These are phyloP conservation scores for Tricholaema leucomelas DNA, from an alignment of 2,113 vertebrate species.

Conservation along the genomic window DNA sequence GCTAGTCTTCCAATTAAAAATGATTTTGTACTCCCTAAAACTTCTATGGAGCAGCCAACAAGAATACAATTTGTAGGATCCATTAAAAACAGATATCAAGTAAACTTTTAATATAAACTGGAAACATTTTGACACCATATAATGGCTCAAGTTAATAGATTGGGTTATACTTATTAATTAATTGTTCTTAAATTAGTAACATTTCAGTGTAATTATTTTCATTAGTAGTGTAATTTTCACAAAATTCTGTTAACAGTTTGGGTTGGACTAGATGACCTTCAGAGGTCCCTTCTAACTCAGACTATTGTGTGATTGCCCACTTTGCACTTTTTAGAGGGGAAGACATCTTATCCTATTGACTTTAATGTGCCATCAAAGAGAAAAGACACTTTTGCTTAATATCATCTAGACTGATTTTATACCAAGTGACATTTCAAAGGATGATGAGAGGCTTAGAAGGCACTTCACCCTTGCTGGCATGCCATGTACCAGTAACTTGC, in stretches of 20 bases:
- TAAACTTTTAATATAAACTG: constrained; percentile 6
- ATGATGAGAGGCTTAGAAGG: not conserved
- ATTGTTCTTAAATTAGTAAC: not conserved
- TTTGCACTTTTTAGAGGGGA: not conserved
- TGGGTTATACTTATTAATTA: constrained; percentile 32
- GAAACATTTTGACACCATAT: not conserved
- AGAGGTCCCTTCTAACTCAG: too few relatives aligned
- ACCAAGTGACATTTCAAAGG: not conserved
- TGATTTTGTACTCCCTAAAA: constrained; percentile 34
- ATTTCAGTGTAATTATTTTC: not conserved
- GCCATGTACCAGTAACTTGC: not conserved
- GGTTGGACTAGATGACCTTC: too few relatives aligned
- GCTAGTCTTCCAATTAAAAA: constrained; percentile 17
- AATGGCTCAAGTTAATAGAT: constrained; percentile 2
- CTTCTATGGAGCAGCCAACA: not conserved
- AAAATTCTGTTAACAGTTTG: not conserved
- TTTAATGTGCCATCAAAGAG: not conserved
- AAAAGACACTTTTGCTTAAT: not conserved
- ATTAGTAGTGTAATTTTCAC: not conserved
- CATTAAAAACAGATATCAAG: not conserved
- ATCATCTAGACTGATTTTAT: not conserved
- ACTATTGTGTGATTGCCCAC: not conserved
- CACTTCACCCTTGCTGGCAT: not conserved
- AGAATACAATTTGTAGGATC: constrained; percentile 14
- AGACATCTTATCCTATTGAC: not conserved